Evolutionary conservation across 2,113 vertebrate genomes (phyloP), one percentile per base, ranked within the genome.

Genomic region (Chionomys nivalis): DNA sequence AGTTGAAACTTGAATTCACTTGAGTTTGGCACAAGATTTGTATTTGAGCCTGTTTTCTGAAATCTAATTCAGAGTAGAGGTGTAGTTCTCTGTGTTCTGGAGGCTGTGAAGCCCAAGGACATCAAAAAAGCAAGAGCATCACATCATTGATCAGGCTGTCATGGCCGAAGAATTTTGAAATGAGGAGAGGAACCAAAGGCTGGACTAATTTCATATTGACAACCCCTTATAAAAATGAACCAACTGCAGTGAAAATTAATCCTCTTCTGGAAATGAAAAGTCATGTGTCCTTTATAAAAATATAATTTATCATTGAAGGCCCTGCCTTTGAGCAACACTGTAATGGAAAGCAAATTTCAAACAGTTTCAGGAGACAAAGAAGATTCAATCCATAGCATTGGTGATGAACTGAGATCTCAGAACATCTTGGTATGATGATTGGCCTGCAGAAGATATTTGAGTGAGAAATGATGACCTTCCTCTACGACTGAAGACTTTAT

Each of bases 101-200:
- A 39, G 36, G 23, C 47, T 82, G 13, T 63, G n/a, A 26, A 83
- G 24, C 28, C 8, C 23, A 28, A 63, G 26, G 13, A 3, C 5
- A 39, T 14, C 17, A 13, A 4, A 28, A 66, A 52, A 28, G 3
- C 0, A 44, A 76, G 36, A 66, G 2, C 12, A 9, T 21, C 0
- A 5, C 12, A 28, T 10, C 47, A 24, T n/a, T 7, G 23, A 24
- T 44, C n/a, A 55, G 9, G 16, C 9, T 36, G 17, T 77, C 6
- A 63, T 14, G 58, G 6, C n/a, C 6, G 36, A n/a, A 23, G 26
- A 3, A 44, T 8, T 0, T 26, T 66, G 2, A 16, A 19, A 61
- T 16, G 7, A n/a, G 13, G 10, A 49, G 3, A 3, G 5, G 11
- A 3, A 9, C 33, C 5, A 39, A 42, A 10, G 23, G 0, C 66